Percentiles rank a stretch among this genome's conserved stretches.
These are phyloP conservation scores for Galerucella calmariensis DNA, from an alignment of 2,888 invertebrate species.

Conservation along the genomic window DNA sequence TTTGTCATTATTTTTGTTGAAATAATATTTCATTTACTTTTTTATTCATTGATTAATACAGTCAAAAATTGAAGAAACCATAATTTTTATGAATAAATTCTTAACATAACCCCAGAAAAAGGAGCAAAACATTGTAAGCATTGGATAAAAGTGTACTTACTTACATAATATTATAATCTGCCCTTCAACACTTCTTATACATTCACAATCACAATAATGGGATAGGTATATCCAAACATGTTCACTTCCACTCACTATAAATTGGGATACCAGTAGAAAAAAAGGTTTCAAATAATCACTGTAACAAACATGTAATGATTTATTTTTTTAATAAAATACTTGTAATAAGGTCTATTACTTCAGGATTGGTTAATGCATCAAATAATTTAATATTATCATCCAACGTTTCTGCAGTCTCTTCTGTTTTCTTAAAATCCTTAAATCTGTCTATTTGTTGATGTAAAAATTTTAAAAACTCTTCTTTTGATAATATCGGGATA, in stretches of 20 bases:
- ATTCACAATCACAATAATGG: background rate
- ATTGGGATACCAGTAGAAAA: background rate
- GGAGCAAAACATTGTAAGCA: too few species aligned
- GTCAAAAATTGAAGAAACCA: too few species aligned
- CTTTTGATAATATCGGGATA: slow-evolving; percentile 45
- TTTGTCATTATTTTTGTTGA: too few species aligned
- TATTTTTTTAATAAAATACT: slow-evolving; percentile 56
- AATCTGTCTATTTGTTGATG: slow-evolving; percentile 53
- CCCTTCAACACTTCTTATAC: too few species aligned
- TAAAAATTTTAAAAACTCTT: slow-evolving; percentile 51
- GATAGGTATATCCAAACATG: background rate
- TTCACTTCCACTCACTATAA: background rate
- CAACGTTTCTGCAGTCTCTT: background rate
- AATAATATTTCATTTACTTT: too few species aligned
- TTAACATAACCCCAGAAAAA: too few species aligned
- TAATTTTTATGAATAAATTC: too few species aligned
- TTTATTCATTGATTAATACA: too few species aligned
- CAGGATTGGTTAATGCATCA: slow-evolving; percentile 74
- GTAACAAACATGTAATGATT: background rate
- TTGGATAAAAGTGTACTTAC: too few species aligned
- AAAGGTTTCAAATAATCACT: background rate
- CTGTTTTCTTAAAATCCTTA: slow-evolving; percentile 53
- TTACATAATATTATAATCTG: too few species aligned
- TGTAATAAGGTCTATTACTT: slow-evolving; percentile 68
- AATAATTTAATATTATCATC: slow-evolving; percentile 64